Evolutionary conservation across 2,888 invertebrate species (phyloP).

Genomic region (Megastigmus dorsalis): DNA sequence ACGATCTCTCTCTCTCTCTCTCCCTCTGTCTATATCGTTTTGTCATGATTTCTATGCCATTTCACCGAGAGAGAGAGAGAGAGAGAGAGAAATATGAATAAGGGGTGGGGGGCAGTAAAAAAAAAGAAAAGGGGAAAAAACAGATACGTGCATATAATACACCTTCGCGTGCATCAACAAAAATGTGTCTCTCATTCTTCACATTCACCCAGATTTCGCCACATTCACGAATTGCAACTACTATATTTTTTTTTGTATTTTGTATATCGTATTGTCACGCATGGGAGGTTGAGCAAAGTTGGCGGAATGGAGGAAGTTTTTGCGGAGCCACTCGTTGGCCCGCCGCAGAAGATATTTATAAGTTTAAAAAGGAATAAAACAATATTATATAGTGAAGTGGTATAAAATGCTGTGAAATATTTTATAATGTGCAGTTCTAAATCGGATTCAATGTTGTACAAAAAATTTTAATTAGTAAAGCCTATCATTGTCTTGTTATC

Average conservation of each 20-base stretch:
- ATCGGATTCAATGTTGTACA: too few relatives aligned
- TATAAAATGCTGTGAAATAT: too few relatives aligned
- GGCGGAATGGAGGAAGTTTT: not conserved
- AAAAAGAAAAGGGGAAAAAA: not conserved
- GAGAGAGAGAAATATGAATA: too few relatives aligned
- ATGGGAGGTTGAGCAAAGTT: not conserved
- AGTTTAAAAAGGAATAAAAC: too few relatives aligned
- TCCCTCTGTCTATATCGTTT: not conserved
- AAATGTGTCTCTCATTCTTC: slow-evolving; percentile 9
- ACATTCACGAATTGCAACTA: slow-evolving; percentile 4
- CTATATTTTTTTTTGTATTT: not conserved
- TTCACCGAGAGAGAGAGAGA: slow-evolving; percentile 1
- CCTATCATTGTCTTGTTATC: too few relatives aligned
- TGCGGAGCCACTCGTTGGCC: too few relatives aligned
- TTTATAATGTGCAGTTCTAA: too few relatives aligned
- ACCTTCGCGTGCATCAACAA: slow-evolving; percentile 26
- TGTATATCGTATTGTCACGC: slow-evolving; percentile 26
- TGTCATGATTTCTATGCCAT: not conserved
- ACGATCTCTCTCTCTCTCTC: not conserved
- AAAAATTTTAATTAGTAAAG: too few relatives aligned
- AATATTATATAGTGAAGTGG: too few relatives aligned
- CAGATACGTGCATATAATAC: not conserved
- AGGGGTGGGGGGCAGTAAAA: too few relatives aligned
- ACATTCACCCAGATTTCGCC: not conserved
- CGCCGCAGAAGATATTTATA: too few relatives aligned